These are phyloP conservation scores for Nerophis lumbriciformis DNA, from an alignment of 2,113 vertebrate genomes.

Conservation along the genomic window DNA sequence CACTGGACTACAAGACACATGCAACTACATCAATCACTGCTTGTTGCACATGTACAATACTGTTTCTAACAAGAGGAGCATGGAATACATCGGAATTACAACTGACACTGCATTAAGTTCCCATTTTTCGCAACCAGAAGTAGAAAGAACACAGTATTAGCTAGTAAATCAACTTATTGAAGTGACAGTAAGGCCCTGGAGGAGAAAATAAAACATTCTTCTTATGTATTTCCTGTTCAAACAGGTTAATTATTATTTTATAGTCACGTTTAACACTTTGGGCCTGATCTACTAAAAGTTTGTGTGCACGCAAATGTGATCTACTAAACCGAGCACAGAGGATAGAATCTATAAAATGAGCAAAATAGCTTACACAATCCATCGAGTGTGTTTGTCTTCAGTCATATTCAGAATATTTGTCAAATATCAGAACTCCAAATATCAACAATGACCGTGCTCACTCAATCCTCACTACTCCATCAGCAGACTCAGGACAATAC, in stretches of 20 bases:
- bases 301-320: too few species aligned
- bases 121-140: neutral
- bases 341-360: too few species aligned
- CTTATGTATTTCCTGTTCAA: neutral
- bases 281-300: too few species aligned
- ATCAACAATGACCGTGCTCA: too few species aligned
- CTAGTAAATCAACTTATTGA: neutral
- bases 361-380: too few species aligned
- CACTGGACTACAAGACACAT: constrained; percentile 77
- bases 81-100: too few species aligned
- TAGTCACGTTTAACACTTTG: neutral
- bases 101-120: neutral
- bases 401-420: too few species aligned
- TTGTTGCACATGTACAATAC: neutral
- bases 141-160: neutral
- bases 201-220: neutral
- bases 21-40: neutral
- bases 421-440: too few species aligned
- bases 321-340: too few species aligned
- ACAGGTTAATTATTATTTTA: neutral
- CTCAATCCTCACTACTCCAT: too few species aligned
- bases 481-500: too few species aligned
- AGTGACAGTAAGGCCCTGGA: neutral
- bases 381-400: too few species aligned
- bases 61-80: neutral